phyloP scores from a whole-genome alignment of 2,113 vertebrate genomes.

The Hydropotes inermis region DNA sequence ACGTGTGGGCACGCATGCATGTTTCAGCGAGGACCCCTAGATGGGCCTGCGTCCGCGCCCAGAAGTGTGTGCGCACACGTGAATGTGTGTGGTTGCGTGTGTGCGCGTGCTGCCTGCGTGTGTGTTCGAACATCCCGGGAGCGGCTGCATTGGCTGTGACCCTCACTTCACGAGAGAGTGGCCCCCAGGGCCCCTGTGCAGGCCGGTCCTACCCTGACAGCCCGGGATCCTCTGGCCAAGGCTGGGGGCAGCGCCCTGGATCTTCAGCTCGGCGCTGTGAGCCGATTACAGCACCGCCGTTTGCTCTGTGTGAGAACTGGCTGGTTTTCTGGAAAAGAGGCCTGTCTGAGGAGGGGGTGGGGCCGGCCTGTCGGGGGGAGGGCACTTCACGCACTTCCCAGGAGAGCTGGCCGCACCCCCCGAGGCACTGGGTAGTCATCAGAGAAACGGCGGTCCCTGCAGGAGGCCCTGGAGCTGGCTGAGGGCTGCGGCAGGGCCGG shows the following conservation, averaged over 20 bases:
- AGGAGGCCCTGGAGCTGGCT: rapidly evolving
- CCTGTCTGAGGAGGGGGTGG: neutral
- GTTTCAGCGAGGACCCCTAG: neutral
- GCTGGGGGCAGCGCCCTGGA: neutral
- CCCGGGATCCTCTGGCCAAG: rapidly evolving
- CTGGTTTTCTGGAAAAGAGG: neutral
- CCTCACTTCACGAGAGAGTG: rapidly evolving
- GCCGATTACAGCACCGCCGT: neutral
- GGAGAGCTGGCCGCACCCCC: neutral
- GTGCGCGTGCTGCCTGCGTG: rapidly evolving
- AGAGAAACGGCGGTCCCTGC: neutral
- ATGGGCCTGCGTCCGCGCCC: rapidly evolving
- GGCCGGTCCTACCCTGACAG: rapidly evolving
- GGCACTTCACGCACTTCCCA: neutral
- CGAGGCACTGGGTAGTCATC: rapidly evolving
- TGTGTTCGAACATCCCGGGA: rapidly evolving
- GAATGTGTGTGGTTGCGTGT: rapidly evolving
- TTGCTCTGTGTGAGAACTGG: neutral
- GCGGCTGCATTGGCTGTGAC: neutral
- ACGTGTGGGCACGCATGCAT: rapidly evolving
- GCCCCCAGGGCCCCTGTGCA: neutral
- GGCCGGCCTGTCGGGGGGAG: neutral
- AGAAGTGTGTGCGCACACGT: rapidly evolving
- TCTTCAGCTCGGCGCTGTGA: rapidly evolving
- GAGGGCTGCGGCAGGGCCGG: rapidly evolving